Base-by-base conservation (phyloP, 1,140 invertebrate genomes). In the Drosophila eugracilis region DNA sequence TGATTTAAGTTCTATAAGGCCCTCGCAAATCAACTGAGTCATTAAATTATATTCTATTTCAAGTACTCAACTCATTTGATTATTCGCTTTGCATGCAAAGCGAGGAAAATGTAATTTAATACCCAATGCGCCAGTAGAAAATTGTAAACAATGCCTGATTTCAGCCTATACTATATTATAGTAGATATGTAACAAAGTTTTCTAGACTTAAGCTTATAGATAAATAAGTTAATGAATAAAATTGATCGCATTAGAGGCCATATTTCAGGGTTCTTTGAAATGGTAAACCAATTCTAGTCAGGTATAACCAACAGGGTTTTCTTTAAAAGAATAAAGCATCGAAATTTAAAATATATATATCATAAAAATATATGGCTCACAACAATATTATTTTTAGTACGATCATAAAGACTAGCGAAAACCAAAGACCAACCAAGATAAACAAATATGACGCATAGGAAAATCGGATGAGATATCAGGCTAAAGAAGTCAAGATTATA, bases 11-110 rank as follows among this genome's bases (percentile, higher is more conserved):
- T 53, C 32, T 19, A n/a, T 24, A 52, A 5, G 19, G 4, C 10
- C 34, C 6, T 12, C 21, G 24, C 34, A 30, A 36, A 59, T 59
- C 49, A 19, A 59, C 17, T 54, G 55, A 59, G 15, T 59, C 55
- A 58, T 36, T 22, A 32, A 24, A 34, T 15, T 54, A 53, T 55
- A 59, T 30, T 36, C 30, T 14, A 19, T 55, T 59, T 26, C 50
- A 55, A 59, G 49, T 59, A 32, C 48, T 54, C 24, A 21, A 32
- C 48, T 54, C 24, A 21, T 36, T 50, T 12, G 22, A 58, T 34
- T 50, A 58, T 17, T 14, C 30, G 30, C 30, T 10, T 54, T 19
- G 49, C 55, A 58, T 58, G 55, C 55, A 54, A 59, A 55, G 30
- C 24, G 30, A n/a, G 21, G 21, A 7, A 58, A 59, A 26, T 26